phyloP scores from a whole-genome alignment of 2,888 invertebrate species.

The Eueremaeus valkanovi region DNA sequence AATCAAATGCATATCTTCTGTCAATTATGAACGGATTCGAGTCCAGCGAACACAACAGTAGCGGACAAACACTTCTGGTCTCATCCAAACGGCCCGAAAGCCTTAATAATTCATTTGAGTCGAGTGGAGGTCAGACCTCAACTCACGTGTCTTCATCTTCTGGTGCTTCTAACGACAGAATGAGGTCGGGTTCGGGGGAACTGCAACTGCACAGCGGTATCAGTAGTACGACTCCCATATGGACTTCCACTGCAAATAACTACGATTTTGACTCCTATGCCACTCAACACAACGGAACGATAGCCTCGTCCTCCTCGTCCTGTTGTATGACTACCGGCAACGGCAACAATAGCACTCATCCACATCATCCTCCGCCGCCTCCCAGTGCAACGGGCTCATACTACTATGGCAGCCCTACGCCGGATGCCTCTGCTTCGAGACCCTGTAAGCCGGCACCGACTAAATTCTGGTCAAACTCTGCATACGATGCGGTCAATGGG shows the following conservation, averaged over 20 bases:
- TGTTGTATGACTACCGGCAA: slow-evolving; percentile 32
- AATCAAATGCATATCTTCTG: not conserved
- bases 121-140: slow-evolving; percentile 1
- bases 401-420: not conserved
- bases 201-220: slow-evolving; percentile 15
- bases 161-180: slow-evolving; percentile 25
- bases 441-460: slow-evolving; percentile 36
- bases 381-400: not conserved
- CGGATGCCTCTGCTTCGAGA: not conserved
- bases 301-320: slow-evolving; percentile 14
- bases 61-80: slow-evolving; percentile 2
- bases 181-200: slow-evolving; percentile 37
- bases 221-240: slow-evolving; percentile 38
- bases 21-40: slow-evolving; percentile 39
- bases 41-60: slow-evolving; percentile 25
- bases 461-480: slow-evolving; percentile 41
- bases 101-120: slow-evolving; percentile 26
- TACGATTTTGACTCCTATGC: slow-evolving; percentile 36
- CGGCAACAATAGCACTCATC: slow-evolving; percentile 24
- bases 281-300: slow-evolving; percentile 34
- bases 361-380: not conserved
- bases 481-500: slow-evolving; percentile 17
- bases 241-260: slow-evolving; percentile 29
- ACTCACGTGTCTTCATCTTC: slow-evolving; percentile 29
- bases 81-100: slow-evolving; percentile 9